Evolutionary conservation across 2,888 invertebrate species (phyloP), one percentile per base, ranked within the genome.

Genomic region (Anodontia alba): DNA sequence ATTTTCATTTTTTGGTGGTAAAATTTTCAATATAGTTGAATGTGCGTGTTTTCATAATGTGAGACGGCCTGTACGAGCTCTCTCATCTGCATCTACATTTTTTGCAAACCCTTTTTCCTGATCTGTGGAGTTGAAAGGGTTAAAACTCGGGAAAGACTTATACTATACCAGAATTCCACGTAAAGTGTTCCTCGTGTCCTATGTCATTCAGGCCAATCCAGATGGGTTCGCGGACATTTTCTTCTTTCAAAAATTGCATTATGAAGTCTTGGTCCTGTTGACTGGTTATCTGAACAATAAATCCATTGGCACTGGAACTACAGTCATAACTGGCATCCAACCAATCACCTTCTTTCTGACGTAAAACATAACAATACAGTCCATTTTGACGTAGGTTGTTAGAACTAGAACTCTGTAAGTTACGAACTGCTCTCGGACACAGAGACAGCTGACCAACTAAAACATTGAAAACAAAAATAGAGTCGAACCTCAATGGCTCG

Each of bases 131-230:
- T n/a, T n/a, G n/a, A n/a, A n/a, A n/a, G n/a, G n/a, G n/a, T n/a
- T n/a, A n/a, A n/a, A n/a, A n/a, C n/a, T n/a, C n/a, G n/a, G n/a
- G n/a, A n/a, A n/a, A n/a, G n/a, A n/a, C n/a, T n/a, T n/a, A n/a
- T n/a, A n/a, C n/a, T n/a, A 20, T 66, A 73, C 73, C 73, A 20
- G 73, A 73, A 23, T 73, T 66, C 73, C 73, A 73, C 1, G 7
- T 8, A 23, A 73, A 73, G 46, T 73, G 73, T 66, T 73, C 73
- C 66, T 73, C 73, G 5, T 43, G 26, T 3, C 62, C 73, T 5
- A 43, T 62, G 33, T 73, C 73, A 31, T 73, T 26, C 31, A 73
- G 31, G 3, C 73, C 73, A 5, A 73, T 73, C 73, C 73, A 73
- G 0, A 73, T 17, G 15, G 31, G 26, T 12, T 23, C 23, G n/a